Evolutionary conservation across 1,140 invertebrate genomes (phyloP), one percentile per base, ranked within the genome.

Genomic region (Atta cephalotes): DNA sequence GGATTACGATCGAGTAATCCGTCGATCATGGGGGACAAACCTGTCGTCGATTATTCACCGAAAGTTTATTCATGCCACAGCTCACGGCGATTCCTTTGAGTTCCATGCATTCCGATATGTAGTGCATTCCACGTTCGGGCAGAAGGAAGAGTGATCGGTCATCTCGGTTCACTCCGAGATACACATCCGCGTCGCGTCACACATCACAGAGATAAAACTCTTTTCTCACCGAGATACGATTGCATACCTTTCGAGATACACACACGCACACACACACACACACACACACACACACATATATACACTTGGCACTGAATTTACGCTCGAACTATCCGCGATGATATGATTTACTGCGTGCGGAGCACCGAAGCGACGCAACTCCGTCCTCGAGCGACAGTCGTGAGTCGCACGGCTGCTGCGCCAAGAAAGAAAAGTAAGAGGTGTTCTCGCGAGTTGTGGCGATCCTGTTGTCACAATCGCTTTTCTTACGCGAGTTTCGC

Each of bases 361-460:
- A 28, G 21, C n/a, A 62, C 58, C 76, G 76, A 35, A 28, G 45
- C 77, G 77, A 14, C 71, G 78, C 63, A 28, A 35, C 18, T 70
- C 12, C 39, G 80, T 82, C 14, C 25, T 35, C 53, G 65, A 45
- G 79, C 80, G 68, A 74, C 56, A 12, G 31, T 31, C 28, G 28
- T 31, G 28, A 31, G 51, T 72, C 79, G 79, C 18, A 60, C 60
- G 77, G 56, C 58, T 10, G 56, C 58, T 16, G 28, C 60, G 49
- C n/a, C 9, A 53, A 62, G 80, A 74, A 63, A 76, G 80, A 74
- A 63, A 76, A 84, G 70, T 82, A 76, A 84, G 70, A 84, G 68
- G 80, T 35, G 56, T 74, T 74, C 70, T 18, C 14, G n/a, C 31
- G 28, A 49, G 35, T 74, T 53, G 31, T n/a, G 53, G 39, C 31